A percentile compares a stretch with the other conserved stretches of the same genome.
These are phyloP conservation scores for Rhinolophus sinicus DNA, from an alignment of 2,113 vertebrate genomes.

Conservation along the genomic window DNA sequence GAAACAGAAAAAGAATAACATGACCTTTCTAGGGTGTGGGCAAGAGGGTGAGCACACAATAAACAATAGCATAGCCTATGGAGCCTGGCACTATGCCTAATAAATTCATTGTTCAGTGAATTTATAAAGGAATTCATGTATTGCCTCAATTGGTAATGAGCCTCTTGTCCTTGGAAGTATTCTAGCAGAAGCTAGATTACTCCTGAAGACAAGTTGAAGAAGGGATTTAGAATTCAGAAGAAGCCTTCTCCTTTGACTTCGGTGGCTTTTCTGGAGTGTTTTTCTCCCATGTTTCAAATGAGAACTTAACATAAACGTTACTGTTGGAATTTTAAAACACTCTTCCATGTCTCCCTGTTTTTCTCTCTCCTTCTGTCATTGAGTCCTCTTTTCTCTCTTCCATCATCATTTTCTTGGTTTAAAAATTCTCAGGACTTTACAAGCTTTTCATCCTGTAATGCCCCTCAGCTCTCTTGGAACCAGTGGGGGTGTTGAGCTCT, in stretches of 20 bases:
- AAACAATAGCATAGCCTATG: not conserved
- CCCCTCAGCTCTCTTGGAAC: not conserved
- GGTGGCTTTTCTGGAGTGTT: not conserved
- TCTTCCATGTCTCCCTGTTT: not conserved
- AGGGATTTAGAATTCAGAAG: not conserved
- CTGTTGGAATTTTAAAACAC: not conserved
- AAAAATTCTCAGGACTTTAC: not conserved
- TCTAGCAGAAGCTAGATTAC: not conserved
- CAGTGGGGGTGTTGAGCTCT: not conserved
- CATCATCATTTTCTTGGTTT: not conserved
- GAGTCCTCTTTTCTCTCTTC: not conserved
- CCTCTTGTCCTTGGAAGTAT: slow-evolving; percentile 21
- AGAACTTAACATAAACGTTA: not conserved
- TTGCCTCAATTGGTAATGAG: not conserved
- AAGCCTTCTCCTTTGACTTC: not conserved
- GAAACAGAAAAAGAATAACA: not conserved
- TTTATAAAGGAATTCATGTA: not conserved
- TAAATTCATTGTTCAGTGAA: not conserved
- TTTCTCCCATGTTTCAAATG: slow-evolving; percentile 22
- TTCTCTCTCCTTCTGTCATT: not conserved
- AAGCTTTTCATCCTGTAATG: not conserved
- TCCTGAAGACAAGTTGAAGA: not conserved
- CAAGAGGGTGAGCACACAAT: not conserved
- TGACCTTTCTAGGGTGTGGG: not conserved
- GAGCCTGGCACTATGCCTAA: not conserved